Percentiles rank a stretch among this genome's conserved stretches.
These are phyloP conservation scores for Lithosia quadra DNA, from an alignment of 2,888 invertebrate genomes.

Conservation along the genomic window DNA sequence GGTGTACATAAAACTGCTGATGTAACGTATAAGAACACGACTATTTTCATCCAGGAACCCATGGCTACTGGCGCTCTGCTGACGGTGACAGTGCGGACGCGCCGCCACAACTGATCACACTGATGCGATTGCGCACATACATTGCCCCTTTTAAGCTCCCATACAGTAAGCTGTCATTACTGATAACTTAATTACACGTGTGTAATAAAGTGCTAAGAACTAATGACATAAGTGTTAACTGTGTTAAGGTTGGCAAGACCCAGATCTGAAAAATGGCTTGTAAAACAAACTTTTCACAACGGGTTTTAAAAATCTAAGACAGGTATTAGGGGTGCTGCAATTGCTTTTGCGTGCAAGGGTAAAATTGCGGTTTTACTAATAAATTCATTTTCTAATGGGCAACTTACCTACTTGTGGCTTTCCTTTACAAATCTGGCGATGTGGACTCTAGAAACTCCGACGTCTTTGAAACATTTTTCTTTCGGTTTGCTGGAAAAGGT, in stretches of 20 bases:
- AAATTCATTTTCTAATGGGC: too few relatives aligned
- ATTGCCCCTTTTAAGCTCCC: conserved; percentile 72
- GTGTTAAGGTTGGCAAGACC: conserved; percentile 13
- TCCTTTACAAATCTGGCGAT: too few relatives aligned
- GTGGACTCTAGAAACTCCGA: too few relatives aligned
- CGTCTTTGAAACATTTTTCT: too few relatives aligned
- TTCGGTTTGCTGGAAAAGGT: too few relatives aligned
- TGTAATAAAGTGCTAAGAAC: conserved; percentile 24
- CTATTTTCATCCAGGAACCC: conserved; percentile 70
- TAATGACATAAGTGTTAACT: conserved; percentile 13
- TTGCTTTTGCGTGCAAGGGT: not conserved
- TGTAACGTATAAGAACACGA: conserved; percentile 67
- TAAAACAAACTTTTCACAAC: not conserved
- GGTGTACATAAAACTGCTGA: conserved; percentile 67
- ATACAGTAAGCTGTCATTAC: conserved; percentile 58
- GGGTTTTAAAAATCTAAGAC: not conserved
- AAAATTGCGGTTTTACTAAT: not conserved
- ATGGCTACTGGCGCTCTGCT: conserved; percentile 72
- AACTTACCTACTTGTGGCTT: too few relatives aligned
- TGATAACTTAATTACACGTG: conserved; percentile 32
- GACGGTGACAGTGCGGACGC: conserved; percentile 46
- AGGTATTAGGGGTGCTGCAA: not conserved
- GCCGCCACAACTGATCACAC: conserved; percentile 59
- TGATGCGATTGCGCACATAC: conserved; percentile 68
- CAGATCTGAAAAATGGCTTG: conserved; percentile 16